Base-by-base conservation (phyloP, 2,888 invertebrate species). In the Autographa pulchrina region DNA sequence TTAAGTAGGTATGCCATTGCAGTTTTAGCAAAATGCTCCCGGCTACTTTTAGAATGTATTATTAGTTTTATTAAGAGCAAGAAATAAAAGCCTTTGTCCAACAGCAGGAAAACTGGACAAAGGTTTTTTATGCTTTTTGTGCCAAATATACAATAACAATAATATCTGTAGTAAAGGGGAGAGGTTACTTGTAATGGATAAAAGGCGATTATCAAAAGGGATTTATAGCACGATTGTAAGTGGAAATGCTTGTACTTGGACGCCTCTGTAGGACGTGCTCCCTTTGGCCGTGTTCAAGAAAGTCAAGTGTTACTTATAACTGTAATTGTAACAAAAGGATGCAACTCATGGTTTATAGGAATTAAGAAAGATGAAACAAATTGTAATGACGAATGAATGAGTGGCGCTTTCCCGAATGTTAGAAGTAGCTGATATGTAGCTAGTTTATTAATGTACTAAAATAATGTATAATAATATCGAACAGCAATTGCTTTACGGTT, bases 151-250 rank as follows among this genome's bases (percentile, higher is more conserved):
- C 16, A 43, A 16, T 43, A 43, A 48, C 48, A 48, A 48, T 48
- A 48, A 48, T 48, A 48, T 48, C 48, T 48, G n/a, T 16, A 16
- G 16, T 16, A 16, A 43, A 43, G 18, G 18, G 54, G 54, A 20
- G 20, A 56, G 54, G 48, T n/a, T 6, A 48, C 48, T 48, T n/a
- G 48, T 48, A n/a, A n/a, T 6, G 48, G n/a, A 48, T 48, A 48
- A 56, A 56, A 56, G 54, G 54, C 54, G 54, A 56, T 56, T 56
- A 56, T 56, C 25, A 56, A 56, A 56, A 56, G 54, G 54, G 54
- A 56, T 25, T 56, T 56, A 56, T 56, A 20, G 20, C 54, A 13
- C 54, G 13, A 25, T 56, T 56, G 20, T 56, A 20, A 56, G 54
- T 56, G 54, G 54, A 56, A 56, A 56, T 56, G 25, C 54, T 56